Base-by-base conservation (phyloP, 2,797 vertebrate genomes). In the Enteromius unitaeniatus region DNA sequence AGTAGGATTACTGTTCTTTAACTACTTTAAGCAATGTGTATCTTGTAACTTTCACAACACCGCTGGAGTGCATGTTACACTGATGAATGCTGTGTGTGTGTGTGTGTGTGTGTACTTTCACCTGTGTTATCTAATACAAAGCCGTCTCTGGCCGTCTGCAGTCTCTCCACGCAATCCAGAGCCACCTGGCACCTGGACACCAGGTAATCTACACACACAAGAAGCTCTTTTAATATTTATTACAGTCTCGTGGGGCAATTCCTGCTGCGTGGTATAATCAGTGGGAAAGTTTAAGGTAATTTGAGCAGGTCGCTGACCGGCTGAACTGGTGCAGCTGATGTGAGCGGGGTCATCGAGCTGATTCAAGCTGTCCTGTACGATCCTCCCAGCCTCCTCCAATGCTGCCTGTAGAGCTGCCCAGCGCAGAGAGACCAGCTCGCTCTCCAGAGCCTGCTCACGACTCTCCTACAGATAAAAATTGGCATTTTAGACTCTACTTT, bases 301-400 rank as follows among this genome's bases (percentile, higher is more conserved):
- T 1, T 74, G 64, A 53, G 28, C 40, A 11, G 14, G 37, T 13
- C 23, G 74, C 80, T 79, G 87, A 97, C 98, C 98, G 77, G 97
- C 95, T 0, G 97, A 98, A 87, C 96, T 93, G 0, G 95, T 96
- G 88, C 97, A 98, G 93, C 96, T 93, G 85, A 96, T 91, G 89
- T 98, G 97, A 5, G 94, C 72, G 0, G 97, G 97, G 88, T 98
- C 96, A 0, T 99, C 96, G 0, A 98, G 91, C 88, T 91, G 96
- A 76, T 89, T 67, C 85, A 99, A 92, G 0, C 97, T 95, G 21
- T 97, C 97, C 87, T 93, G 95, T 47, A 99, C 90, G 89, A 97
- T 95, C 81, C 74, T 90, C 90, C 97, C 92, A 0, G 96, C 97
- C 84, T 97, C 96, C 77, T 89, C 94, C 1, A 95, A 72, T 0